These are phyloP conservation scores for Temnothorax curvispinosus DNA, from an alignment of 1,140 invertebrate species.

Conservation along the genomic window DNA sequence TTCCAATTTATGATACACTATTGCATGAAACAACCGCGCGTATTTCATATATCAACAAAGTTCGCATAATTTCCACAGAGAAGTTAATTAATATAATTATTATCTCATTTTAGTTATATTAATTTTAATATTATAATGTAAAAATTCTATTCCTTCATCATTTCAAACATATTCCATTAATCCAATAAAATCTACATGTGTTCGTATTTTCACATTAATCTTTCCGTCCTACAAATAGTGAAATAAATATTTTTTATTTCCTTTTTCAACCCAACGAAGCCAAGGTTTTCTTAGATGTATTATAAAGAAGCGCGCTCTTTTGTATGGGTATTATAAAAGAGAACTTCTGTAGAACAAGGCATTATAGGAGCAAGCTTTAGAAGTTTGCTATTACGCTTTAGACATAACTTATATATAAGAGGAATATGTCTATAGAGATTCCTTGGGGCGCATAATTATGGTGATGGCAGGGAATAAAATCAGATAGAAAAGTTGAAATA, in stretches of 20 bases:
- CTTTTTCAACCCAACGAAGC: slow-evolving; percentile 13
- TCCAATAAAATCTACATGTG: background rate
- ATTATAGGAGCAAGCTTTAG: slow-evolving; percentile 27
- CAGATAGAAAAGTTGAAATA: background rate
- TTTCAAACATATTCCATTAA: background rate
- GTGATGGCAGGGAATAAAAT: slow-evolving; percentile 9
- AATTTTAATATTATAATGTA: background rate
- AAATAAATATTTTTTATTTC: background rate
- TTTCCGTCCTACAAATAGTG: background rate
- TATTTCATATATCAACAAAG: background rate
- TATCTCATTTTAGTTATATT: background rate
- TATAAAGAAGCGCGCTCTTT: slow-evolving; percentile 6
- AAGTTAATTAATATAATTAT: background rate
- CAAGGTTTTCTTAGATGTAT: background rate
- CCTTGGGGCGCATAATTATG: background rate
- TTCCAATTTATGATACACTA: background rate
- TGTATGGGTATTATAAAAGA: slow-evolving; percentile 27
- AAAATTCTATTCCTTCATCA: background rate
- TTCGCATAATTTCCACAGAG: background rate
- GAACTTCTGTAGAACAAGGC: slow-evolving; percentile 10
- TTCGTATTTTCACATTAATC: background rate
- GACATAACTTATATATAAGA: slow-evolving; percentile 3
- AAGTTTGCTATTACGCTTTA: slow-evolving; percentile 23
- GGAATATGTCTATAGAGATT: background rate
- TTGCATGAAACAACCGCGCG: background rate